A percentile compares a stretch with the other conserved stretches of the same genome.
phyloP scores from a whole-genome alignment of 2,113 vertebrate genomes.

The Prinia subflava region DNA sequence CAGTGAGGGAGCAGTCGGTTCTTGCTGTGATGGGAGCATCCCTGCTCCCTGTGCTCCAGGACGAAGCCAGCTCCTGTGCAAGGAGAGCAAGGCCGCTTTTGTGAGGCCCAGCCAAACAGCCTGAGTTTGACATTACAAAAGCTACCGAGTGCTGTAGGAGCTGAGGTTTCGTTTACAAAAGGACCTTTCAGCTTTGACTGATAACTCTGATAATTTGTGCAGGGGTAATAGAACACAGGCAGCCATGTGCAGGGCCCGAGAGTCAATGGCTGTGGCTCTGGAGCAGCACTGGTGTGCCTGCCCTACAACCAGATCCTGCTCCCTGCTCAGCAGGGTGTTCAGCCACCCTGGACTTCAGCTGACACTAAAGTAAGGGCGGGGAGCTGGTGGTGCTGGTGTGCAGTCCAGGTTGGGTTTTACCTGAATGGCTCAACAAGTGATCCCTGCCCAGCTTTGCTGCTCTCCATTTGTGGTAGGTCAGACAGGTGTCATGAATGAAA shows the following conservation, averaged over 20 bases:
- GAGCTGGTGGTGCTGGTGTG: not conserved
- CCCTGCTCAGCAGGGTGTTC: not conserved
- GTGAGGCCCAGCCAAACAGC: not conserved
- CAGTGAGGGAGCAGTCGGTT: not conserved
- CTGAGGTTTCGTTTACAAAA: not conserved
- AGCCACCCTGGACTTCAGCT: not conserved
- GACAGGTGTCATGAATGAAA: not conserved
- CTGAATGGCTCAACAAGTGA: not conserved
- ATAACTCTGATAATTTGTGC: not conserved
- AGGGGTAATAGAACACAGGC: not conserved
- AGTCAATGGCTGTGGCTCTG: fast-evolving
- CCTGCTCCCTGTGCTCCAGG: fast-evolving
- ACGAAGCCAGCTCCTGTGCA: not conserved
- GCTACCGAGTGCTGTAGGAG: not conserved
- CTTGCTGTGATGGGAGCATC: not conserved
- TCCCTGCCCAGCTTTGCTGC: not conserved
- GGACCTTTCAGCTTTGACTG: not conserved
- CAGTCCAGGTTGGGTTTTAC: not conserved
- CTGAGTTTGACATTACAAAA: not conserved
- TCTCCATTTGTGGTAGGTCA: not conserved
- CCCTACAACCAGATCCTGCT: not conserved
- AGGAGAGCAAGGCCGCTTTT: not conserved
- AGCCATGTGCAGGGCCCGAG: not conserved
- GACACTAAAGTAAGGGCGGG: not conserved
- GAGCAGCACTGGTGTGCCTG: not conserved